Evolutionary conservation across 53 echinoderm and acorn worm genomes (phyloP).

Genomic region (Arbacia lixula): DNA sequence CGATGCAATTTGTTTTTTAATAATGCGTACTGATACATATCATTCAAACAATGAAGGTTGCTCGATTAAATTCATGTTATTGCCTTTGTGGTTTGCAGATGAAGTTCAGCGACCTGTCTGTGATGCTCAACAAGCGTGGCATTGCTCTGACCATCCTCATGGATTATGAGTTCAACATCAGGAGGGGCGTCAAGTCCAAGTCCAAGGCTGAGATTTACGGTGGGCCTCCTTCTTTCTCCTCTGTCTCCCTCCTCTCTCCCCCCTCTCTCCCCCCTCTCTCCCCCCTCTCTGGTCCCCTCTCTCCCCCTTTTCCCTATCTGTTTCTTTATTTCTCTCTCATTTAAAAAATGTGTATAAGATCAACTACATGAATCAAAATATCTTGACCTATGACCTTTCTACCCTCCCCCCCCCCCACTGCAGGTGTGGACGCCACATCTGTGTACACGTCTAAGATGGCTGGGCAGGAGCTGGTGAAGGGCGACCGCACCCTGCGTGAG

Average conservation of each 20-base stretch:
- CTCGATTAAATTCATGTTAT: no score
- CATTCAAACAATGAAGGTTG: no score
- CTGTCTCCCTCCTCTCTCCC: not conserved
- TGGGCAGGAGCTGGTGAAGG: conserved; percentile 59
- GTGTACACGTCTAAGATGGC: conserved; percentile 87
- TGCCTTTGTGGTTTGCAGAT: no score
- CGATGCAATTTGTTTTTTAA: no score
- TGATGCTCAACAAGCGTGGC: conserved; percentile 58
- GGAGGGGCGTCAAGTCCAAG: conserved; percentile 55
- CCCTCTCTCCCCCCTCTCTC: not conserved
- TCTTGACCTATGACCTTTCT: no score
- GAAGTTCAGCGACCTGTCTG: conserved; percentile 24
- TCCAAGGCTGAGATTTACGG: conserved; percentile 77
- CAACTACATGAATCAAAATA: no score
- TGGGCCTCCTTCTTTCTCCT: conserved; percentile 27
- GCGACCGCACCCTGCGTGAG: conserved; percentile 67
- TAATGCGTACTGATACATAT: no score
- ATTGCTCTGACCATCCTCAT: conserved; percentile 76
- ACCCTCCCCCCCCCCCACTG: no score
- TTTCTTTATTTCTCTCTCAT: not conserved
- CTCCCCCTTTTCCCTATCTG: not conserved
- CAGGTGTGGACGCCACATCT: conserved; percentile 72
- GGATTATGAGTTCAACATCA: conserved; percentile 60
- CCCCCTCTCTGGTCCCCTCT: not conserved
- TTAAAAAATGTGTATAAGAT: no score